phyloP scores from a whole-genome alignment of 2,888 invertebrate species.

The Epirrhoe alternata region DNA sequence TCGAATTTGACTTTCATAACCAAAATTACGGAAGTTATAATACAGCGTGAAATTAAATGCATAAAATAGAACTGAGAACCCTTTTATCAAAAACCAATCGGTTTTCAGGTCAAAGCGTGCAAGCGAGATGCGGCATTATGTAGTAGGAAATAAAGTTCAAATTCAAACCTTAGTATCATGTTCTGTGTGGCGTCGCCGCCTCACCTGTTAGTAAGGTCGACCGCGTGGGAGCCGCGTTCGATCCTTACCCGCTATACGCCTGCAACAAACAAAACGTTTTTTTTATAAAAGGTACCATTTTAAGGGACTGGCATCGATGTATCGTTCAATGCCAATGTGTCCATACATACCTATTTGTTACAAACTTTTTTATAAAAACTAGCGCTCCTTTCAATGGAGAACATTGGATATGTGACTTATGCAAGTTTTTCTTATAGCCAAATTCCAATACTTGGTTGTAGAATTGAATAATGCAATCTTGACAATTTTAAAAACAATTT shows the following conservation, averaged over 20 bases:
- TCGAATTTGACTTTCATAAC: conserved; percentile 5
- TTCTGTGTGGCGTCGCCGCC: conserved; percentile 82
- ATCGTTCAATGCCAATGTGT: background rate
- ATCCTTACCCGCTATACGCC: conserved; percentile 75
- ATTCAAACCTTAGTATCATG: conserved; percentile 85
- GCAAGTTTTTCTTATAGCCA: too few relatives aligned
- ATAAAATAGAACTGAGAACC: conserved; percentile 50
- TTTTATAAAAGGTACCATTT: background rate
- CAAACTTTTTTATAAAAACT: too few relatives aligned
- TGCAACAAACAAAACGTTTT: conserved; percentile 56
- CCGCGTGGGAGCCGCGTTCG: conserved; percentile 78
- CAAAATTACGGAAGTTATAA: conserved; percentile 26
- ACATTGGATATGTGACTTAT: too few relatives aligned
- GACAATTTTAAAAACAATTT: too few relatives aligned
- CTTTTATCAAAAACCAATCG: conserved; percentile 29
- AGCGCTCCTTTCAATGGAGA: too few relatives aligned
- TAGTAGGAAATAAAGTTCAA: conserved; percentile 64
- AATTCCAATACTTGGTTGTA: too few relatives aligned
- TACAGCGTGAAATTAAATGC: conserved; percentile 52
- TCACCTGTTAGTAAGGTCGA: conserved; percentile 84
- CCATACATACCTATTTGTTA: background rate
- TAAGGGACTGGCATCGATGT: background rate
- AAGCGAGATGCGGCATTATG: conserved; percentile 43
- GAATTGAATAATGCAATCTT: too few relatives aligned
- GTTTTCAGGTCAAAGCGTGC: background rate